Base-by-base conservation (phyloP, 2,888 invertebrate species). In the Cosmia trapezina region DNA sequence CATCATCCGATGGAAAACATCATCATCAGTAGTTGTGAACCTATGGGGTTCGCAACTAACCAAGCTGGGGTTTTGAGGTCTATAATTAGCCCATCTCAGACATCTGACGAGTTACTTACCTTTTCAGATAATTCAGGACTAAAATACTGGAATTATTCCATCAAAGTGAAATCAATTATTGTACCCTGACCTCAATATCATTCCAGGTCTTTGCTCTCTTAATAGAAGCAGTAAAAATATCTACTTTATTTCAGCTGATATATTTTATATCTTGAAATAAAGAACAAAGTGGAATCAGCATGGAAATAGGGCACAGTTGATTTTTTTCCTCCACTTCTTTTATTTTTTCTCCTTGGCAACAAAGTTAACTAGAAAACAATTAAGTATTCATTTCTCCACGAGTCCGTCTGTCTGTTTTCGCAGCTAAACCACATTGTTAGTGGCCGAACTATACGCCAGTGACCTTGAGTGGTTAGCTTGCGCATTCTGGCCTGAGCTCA, bases 301-400 rank as follows among this genome's bases (percentile, higher is more conserved):
- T 68, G 49, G 53, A 78, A 59, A 69, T 47, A 62, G 54, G 68
- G 0, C 73, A 59, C 45, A 2, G 22, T 62, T 65, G 17, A 57
- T 65, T 65, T 54, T 45, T 62, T 73, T 67, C 56, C 53, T 17
- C 19, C 19, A 45, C 5, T 14, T 41, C 22, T 61, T 37, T 49
- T 37, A 22, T 56, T 70, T 7, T 12, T 76, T 70, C 33, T 47
- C 19, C 53, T 51, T 54, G 5, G 6, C n/a, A 60, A 54, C 60
- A 37, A 22, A 76, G 37, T 65, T 28, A 60, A 43, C 43, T 54
- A n/a, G 64, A 72, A 28, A 78, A 65, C 49, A 54, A 54, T 64
- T 51, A 43, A 56, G 17, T 6, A 33, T 22, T 54, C n/a, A 49
- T 64, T 33, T 75, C 28, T 28, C 49, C 12, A 12, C 33, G 3